Evolutionary conservation across 2,888 invertebrate species (phyloP).

Genomic region (Rambutsinella grinnellia): DNA sequence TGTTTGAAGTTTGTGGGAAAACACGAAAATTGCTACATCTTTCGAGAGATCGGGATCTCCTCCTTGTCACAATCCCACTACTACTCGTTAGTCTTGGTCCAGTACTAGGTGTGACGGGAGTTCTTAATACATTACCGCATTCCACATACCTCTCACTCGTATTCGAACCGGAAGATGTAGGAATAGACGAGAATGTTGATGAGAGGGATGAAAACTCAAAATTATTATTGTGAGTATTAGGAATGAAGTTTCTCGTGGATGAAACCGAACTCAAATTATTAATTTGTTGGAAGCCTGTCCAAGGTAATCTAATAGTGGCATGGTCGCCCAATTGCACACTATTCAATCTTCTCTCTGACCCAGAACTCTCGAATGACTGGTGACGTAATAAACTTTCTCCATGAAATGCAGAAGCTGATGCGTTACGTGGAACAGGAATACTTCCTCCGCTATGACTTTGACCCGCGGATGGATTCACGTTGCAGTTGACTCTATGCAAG

Average conservation of each 20-base stretch:
- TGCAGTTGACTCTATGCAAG: slow-evolving; percentile 63
- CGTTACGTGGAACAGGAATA: slow-evolving; percentile 36
- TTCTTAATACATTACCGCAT: slow-evolving; percentile 42
- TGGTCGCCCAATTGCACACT: slow-evolving; percentile 66
- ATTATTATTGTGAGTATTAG: slow-evolving; percentile 64
- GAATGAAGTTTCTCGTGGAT: slow-evolving; percentile 42
- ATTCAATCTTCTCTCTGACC: slow-evolving; percentile 55
- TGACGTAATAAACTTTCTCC: slow-evolving; percentile 25
- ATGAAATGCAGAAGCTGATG: slow-evolving; percentile 40
- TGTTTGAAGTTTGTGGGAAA: slow-evolving; percentile 25
- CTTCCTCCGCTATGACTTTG: slow-evolving; percentile 6
- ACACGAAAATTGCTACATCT: slow-evolving; percentile 56
- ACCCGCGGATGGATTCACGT: slow-evolving; percentile 25
- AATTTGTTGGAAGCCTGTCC: slow-evolving; percentile 62
- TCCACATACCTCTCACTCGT: slow-evolving; percentile 61
- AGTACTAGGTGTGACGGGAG: slow-evolving; percentile 5
- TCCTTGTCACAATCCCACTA: slow-evolving; percentile 18
- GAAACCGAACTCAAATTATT: slow-evolving; percentile 62
- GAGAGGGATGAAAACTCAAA: slow-evolving; percentile 22
- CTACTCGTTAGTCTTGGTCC: slow-evolving; percentile 19
- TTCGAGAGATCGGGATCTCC: slow-evolving; percentile 57
- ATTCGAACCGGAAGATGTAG: not conserved
- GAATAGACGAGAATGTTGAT: not conserved
- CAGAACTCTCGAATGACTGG: slow-evolving; percentile 36
- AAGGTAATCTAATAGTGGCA: slow-evolving; percentile 64